Evolutionary conservation across 2,888 invertebrate genomes (phyloP).

Genomic region (Phanerotoma sp.): DNA sequence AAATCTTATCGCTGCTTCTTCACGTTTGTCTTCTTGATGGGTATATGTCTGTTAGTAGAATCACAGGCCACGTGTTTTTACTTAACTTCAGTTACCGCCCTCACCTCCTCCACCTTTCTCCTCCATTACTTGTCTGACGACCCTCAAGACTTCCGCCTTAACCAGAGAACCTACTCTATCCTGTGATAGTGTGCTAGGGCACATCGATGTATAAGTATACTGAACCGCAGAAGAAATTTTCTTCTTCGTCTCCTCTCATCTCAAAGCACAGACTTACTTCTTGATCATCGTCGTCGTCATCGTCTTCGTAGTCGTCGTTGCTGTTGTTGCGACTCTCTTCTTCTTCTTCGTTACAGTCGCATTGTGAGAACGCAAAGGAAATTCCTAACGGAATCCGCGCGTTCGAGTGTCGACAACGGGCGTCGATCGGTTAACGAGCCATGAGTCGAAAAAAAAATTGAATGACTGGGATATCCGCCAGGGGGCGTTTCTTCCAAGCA

Average conservation of each 20-base stretch:
- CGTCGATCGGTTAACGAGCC: conserved; percentile 29
- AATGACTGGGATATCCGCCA: conserved; percentile 25
- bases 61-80: conserved; percentile 15
- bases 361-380: conserved; percentile 43
- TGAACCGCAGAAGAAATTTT: too few relatives aligned
- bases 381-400: conserved; percentile 49
- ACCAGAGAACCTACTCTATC: too few relatives aligned
- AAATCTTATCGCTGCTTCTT: not conserved
- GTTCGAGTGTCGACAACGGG: conserved; percentile 36
- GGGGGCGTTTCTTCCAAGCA: conserved; percentile 18
- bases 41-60: conserved; percentile 9
- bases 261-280: too few relatives aligned
- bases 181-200: too few relatives aligned
- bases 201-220: too few relatives aligned
- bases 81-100: conserved; percentile 3
- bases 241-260: too few relatives aligned
- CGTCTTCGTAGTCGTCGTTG: too few relatives aligned
- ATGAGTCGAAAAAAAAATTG: conserved; percentile 13
- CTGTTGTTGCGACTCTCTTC: too few relatives aligned
- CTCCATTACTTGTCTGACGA: conserved; percentile 7
- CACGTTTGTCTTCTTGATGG: conserved; percentile 3
- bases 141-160: conserved; percentile 4
- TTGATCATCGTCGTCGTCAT: too few relatives aligned
- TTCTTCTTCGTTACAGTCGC: conserved; percentile 25
- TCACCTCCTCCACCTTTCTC: conserved; percentile 14